Conservation (phyloP, 2,888 invertebrate genomes). For the Pardosa pseudoannulata region DNA sequence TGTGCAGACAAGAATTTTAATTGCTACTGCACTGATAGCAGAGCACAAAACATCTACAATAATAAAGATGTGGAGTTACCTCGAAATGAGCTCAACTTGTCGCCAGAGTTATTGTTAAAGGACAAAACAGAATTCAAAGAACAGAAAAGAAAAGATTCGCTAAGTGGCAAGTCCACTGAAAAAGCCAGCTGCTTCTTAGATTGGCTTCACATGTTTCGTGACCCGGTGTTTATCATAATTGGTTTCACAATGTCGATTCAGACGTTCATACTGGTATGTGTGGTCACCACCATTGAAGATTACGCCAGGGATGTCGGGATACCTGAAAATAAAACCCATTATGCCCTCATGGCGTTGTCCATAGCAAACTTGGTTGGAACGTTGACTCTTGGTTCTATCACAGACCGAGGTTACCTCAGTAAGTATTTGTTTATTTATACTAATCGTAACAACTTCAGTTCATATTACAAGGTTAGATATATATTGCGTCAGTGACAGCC, state of each 20-base stretch:
- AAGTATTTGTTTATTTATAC: slow-evolving; percentile 19
- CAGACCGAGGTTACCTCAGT: slow-evolving; percentile 59
- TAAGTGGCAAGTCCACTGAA: too few relatives aligned
- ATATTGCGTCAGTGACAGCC: too few relatives aligned
- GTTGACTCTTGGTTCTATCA: slow-evolving; percentile 68
- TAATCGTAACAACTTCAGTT: too few relatives aligned
- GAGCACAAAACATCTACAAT: too few relatives aligned
- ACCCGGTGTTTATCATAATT: slow-evolving; percentile 57
- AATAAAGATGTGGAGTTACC: too few relatives aligned
- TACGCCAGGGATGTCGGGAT: slow-evolving; percentile 70
- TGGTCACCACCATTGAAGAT: slow-evolving; percentile 73
- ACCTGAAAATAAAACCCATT: slow-evolving; percentile 45
- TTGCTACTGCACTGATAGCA: too few relatives aligned
- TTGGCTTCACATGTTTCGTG: slow-evolving; percentile 44
- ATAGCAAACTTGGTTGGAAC: slow-evolving; percentile 73
- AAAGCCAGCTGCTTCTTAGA: slow-evolving; percentile 36
- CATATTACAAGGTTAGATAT: too few relatives aligned
- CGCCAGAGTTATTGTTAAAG: too few relatives aligned
- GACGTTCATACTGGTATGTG: slow-evolving; percentile 57
- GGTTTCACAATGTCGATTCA: slow-evolving; percentile 42
- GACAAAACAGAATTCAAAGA: too few relatives aligned
- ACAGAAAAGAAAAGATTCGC: too few relatives aligned
- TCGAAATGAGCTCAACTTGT: too few relatives aligned
- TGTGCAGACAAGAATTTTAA: too few relatives aligned
- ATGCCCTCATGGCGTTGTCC: slow-evolving; percentile 66